Percentiles rank a stretch among this genome's conserved stretches.
Conservation (phyloP, 2,888 invertebrate species). For the Macaria liturata region DNA sequence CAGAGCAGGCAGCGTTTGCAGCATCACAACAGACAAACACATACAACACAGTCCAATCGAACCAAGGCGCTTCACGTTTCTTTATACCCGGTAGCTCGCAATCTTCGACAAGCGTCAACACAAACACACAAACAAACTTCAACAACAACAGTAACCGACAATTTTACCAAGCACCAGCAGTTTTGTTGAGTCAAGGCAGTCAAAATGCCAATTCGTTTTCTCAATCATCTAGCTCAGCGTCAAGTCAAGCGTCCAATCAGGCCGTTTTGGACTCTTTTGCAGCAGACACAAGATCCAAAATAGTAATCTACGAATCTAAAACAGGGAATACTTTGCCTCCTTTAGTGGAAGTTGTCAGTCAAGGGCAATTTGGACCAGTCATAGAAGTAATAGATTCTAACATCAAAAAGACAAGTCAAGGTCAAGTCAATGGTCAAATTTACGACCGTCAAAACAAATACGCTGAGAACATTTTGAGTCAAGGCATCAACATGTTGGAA, state of each 20-base stretch:
- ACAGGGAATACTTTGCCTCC: background rate
- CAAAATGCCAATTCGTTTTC: background rate
- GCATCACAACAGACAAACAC: background rate
- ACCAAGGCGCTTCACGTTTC: background rate
- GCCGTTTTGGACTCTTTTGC: background rate
- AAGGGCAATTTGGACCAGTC: background rate
- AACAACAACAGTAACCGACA: too few relatives aligned
- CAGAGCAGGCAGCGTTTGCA: background rate
- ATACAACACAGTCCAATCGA: background rate
- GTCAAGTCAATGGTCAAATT: background rate
- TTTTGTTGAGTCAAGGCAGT: background rate
- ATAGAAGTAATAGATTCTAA: conserved; percentile 5
- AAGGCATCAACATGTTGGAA: conserved; percentile 1
- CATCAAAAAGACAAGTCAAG: background rate
- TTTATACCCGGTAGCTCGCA: background rate
- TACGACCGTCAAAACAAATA: background rate
- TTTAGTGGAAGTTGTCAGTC: conserved; percentile 1
- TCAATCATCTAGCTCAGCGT: background rate
- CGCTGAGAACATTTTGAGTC: conserved; percentile 3
- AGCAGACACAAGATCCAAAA: background rate
- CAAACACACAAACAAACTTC: background rate
- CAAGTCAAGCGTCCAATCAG: background rate
- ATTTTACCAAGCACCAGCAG: background rate
- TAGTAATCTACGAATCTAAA: conserved; percentile 1
- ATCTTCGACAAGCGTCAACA: background rate